A percentile compares a stretch with the other conserved stretches of the same genome.
Evolutionary conservation across 2,113 vertebrate species (phyloP).

Genomic region (Stictonetta naevosa): DNA sequence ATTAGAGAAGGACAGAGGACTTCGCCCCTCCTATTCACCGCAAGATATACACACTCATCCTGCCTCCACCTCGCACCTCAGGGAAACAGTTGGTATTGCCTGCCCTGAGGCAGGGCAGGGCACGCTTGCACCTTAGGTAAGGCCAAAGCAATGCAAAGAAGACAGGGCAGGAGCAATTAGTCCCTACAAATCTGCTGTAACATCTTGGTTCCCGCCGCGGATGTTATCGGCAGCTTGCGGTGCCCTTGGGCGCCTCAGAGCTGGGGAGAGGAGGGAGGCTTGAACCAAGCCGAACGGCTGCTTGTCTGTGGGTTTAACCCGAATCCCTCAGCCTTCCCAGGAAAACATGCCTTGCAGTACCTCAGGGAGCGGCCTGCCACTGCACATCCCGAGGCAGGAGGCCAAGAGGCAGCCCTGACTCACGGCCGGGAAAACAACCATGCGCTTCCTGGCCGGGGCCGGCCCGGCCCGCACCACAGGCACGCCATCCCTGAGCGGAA

Average conservation of each 20-base stretch:
- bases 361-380: neutral
- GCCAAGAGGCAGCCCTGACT: neutral
- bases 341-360: neutral
- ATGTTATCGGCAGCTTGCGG: neutral
- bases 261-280: neutral
- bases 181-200: neutral
- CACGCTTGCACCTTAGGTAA: neutral
- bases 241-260: neutral
- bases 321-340: neutral
- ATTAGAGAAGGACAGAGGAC: neutral
- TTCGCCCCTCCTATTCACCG: fast-evolving
- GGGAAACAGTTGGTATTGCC: neutral
- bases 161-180: neutral
- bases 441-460: neutral
- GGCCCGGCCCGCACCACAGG: neutral
- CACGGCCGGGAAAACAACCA: neutral
- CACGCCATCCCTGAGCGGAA: fast-evolving
- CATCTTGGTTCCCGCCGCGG: neutral
- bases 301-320: neutral
- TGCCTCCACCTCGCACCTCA: fast-evolving
- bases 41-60: neutral
- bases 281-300: neutral
- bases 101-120: neutral
- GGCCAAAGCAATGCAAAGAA: neutral
- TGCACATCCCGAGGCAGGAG: neutral